Evolutionary conservation across 35 echinoderm and acorn worm genomes (phyloP).

Genomic region (Amphiura filiformis): DNA sequence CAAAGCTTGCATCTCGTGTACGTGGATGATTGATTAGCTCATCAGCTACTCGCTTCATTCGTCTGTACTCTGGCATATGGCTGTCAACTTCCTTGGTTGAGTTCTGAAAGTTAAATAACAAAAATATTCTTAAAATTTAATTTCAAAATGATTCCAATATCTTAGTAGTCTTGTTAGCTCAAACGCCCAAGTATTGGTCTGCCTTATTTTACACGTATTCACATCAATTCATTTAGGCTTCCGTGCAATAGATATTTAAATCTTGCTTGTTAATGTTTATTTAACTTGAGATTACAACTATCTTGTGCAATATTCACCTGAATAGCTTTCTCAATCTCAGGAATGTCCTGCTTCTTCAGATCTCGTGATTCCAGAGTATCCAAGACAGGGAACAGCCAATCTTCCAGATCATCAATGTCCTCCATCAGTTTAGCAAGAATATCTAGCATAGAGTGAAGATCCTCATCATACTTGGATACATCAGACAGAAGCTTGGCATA

Average conservation of each 20-base stretch:
- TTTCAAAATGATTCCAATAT: not conserved
- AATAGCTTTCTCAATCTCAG: constrained; percentile 77
- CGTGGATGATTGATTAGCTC: constrained; percentile 82
- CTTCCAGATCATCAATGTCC: constrained; percentile 88
- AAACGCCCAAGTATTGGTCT: too few species aligned
- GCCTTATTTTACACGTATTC: too few species aligned
- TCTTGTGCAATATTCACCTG: too few species aligned
- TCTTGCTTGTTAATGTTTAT: too few species aligned
- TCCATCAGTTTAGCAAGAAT: constrained; percentile 74
- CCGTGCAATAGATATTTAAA: too few species aligned
- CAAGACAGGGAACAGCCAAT: constrained; percentile 88
- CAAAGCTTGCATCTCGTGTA: constrained; percentile 69
- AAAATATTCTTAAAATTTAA: too few species aligned
- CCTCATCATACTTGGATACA: constrained; percentile 35
- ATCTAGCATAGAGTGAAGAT: constrained; percentile 71
- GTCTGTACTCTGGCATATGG: constrained; percentile 84
- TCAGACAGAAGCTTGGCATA: constrained; percentile 54
- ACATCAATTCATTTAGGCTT: too few species aligned
- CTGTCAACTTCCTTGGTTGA: constrained; percentile 69
- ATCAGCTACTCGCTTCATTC: constrained; percentile 81
- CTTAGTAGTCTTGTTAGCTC: too few species aligned
- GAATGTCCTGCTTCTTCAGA: constrained; percentile 79
- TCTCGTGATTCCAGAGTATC: constrained; percentile 85
- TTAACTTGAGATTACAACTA: too few species aligned
- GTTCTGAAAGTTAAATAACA: constrained; percentile 35